Conservation (phyloP, 2,888 invertebrate genomes). For the Aromia moschata region DNA sequence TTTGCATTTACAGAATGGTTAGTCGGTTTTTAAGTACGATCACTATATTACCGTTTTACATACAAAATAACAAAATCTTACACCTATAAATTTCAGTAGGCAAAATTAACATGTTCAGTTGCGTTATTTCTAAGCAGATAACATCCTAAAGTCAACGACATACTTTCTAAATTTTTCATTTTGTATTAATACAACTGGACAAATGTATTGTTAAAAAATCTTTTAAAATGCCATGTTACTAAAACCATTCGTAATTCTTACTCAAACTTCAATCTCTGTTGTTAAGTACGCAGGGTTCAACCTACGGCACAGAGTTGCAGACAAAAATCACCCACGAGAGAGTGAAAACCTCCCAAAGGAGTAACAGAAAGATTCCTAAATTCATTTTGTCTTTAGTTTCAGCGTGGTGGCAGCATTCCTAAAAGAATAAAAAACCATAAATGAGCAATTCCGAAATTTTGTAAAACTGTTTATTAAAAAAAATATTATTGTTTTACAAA, state of each 20-base stretch:
- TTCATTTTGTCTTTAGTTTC: constrained; percentile 40
- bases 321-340: constrained; percentile 46
- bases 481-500: too few relatives aligned
- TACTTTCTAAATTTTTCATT: constrained; percentile 20
- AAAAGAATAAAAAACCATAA: constrained; percentile 23
- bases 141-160: constrained; percentile 1
- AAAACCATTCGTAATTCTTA: constrained; percentile 29
- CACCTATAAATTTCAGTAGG: constrained; percentile 13
- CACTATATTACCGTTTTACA: neutral
- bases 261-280: constrained; percentile 22
- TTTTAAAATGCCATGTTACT: constrained; percentile 23
- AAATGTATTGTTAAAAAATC: constrained; percentile 38
- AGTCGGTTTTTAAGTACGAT: too few relatives aligned
- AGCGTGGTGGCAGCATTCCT: constrained; percentile 59
- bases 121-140: constrained; percentile 17
- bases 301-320: constrained; percentile 51
- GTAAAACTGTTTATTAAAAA: constrained; percentile 4
- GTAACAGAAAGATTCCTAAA: constrained; percentile 46
- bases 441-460: too few relatives aligned
- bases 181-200: constrained; percentile 27
- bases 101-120: constrained; percentile 11
- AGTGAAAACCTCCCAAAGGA: constrained; percentile 48
- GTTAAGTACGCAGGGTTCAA: constrained; percentile 52
- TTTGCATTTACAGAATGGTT: too few relatives aligned
- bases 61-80: constrained; percentile 12